phyloP scores from a whole-genome alignment of 2,888 invertebrate species.

The Pseudeuparius sepicola region DNA sequence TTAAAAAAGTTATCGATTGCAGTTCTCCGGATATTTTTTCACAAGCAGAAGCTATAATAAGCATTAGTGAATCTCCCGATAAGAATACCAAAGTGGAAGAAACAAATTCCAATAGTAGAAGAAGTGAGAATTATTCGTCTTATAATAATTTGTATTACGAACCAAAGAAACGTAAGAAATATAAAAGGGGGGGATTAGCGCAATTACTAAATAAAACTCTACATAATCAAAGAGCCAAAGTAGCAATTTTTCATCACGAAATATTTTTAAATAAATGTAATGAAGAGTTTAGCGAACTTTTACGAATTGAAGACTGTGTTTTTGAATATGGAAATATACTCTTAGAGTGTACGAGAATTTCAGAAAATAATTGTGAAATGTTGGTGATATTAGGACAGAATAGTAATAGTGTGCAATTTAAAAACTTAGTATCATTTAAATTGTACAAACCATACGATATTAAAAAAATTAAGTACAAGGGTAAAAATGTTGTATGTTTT shows the following conservation, averaged over 20 bases:
- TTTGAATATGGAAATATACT: conserved; percentile 14
- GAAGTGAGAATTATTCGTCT: too few relatives aligned
- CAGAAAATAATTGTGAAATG: neutral
- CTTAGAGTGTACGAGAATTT: conserved; percentile 2
- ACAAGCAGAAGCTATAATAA: too few relatives aligned
- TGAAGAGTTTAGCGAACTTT: conserved; percentile 4
- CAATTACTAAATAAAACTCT: conserved; percentile 39
- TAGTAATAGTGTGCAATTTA: too few relatives aligned
- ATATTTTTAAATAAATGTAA: conserved; percentile 14
- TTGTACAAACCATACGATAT: conserved; percentile 20
- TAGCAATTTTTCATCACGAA: conserved; percentile 48
- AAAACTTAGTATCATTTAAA: too few relatives aligned
- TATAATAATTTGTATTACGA: conserved; percentile 23
- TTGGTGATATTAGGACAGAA: neutral
- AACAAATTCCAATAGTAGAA: too few relatives aligned
- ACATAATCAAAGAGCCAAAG: conserved; percentile 40
- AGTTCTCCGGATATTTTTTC: too few relatives aligned
- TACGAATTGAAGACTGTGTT: conserved; percentile 14
- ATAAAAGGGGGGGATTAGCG: conserved; percentile 43
- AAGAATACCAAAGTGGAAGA: too few relatives aligned
- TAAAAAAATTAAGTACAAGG: conserved; percentile 17
- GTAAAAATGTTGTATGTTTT: conserved; percentile 19
- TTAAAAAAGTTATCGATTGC: too few relatives aligned
- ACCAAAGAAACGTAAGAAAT: conserved; percentile 31
- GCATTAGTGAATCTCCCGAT: too few relatives aligned